Evolutionary conservation across 2,113 vertebrate genomes (phyloP), one percentile per base, ranked within the genome.

Genomic region (Vulpes lagopus): DNA sequence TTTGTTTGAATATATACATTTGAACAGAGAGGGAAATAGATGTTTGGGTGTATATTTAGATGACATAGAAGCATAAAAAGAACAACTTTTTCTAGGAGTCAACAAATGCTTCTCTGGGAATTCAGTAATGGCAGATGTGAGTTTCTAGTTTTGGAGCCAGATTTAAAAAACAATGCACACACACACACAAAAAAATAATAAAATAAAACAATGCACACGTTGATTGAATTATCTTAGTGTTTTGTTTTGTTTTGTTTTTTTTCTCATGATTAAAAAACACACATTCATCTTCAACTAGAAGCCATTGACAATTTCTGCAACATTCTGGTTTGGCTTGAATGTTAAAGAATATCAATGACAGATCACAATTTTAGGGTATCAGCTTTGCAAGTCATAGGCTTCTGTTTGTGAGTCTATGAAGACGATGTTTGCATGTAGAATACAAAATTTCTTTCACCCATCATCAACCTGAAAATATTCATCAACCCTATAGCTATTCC

Each of bases 201-300:
- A n/a, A n/a, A n/a, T n/a, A n/a, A n/a, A 93, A 73, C 27, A 96
- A 83, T 43, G 11, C 3, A 87, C 57, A 67, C 87, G 16, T 67
- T 83, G 67, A 82, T 78, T 95, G 92, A 83, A 93, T 89, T 6
- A 64, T 92, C 32, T 43, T 73, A 10, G 4, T 12, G 11, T 30
- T 64, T 22, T 30, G 9, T 5, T 23, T 43, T 53, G 35, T 35
- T 35, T 35, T 35, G 35, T 35, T 53, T 55, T n/a, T 76, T 43
- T 59, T 65, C 43, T 53, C 9, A 55, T 90, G 55, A 90, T 92
- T 96, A 93, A 95, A 95, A 83, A 76, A 17, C 6, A 38, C 9
- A 80, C 43, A 64, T 96, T 94, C 79, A n/a, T 96, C 81, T 96
- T 96, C 69, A 89, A 35, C 23, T 84, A 32, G 32, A 96, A 97